Evolutionary conservation across 2,888 invertebrate species (phyloP).

Genomic region (Eupithecia centaureata): DNA sequence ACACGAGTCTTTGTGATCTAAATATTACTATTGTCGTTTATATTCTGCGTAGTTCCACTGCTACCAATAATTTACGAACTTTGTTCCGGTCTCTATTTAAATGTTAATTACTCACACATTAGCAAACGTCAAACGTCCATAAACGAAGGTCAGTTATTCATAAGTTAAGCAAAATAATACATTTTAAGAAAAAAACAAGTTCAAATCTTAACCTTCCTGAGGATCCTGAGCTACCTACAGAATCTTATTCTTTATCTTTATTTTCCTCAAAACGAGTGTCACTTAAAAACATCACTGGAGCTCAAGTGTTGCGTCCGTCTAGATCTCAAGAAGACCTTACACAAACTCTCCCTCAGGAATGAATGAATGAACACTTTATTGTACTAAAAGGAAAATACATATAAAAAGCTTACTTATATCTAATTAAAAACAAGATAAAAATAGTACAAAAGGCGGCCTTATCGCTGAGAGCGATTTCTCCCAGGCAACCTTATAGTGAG

Average conservation of each 20-base stretch:
- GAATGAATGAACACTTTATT: too few species aligned
- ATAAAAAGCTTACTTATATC: too few species aligned
- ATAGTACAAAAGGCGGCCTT: too few species aligned
- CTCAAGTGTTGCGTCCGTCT: not conserved
- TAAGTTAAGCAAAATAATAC: too few species aligned
- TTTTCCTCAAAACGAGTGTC: not conserved
- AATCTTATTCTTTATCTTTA: too few species aligned
- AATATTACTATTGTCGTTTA: not conserved
- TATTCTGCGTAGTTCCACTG: not conserved
- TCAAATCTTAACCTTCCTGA: too few species aligned
- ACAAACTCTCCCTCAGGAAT: not conserved
- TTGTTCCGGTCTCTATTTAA: not conserved
- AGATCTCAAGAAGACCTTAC: not conserved
- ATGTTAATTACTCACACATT: not conserved
- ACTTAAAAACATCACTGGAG: not conserved
- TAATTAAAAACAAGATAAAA: too few species aligned
- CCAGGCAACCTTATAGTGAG: too few species aligned
- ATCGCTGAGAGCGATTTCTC: too few species aligned
- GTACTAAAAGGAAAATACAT: too few species aligned
- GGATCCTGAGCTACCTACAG: not conserved
- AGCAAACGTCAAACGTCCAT: not conserved
- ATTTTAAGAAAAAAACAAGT: too few species aligned
- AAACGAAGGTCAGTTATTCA: conserved; percentile 1
- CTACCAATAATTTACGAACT: not conserved
- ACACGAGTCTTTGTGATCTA: not conserved